phyloP scores from a whole-genome alignment of 1,140 invertebrate genomes.

The Gryon sp. region DNA sequence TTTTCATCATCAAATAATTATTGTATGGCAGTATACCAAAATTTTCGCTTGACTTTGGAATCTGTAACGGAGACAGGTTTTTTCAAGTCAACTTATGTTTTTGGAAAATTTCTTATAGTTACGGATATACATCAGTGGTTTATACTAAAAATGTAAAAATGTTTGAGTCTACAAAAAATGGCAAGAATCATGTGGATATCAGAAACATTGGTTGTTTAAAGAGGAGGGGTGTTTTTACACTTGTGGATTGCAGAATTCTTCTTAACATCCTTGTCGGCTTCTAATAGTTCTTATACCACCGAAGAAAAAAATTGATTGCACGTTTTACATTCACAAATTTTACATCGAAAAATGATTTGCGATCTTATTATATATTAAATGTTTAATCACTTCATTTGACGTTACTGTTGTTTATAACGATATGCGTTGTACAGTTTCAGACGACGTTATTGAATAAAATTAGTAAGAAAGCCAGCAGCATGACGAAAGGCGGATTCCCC shows the following conservation, averaged over 20 bases:
- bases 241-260: slow-evolving; percentile 7
- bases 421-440: slow-evolving; percentile 63
- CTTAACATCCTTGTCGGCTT: slow-evolving; percentile 2
- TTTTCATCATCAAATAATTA: slow-evolving; percentile 9
- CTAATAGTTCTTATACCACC: slow-evolving; percentile 10
- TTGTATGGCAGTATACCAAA: slow-evolving; percentile 26
- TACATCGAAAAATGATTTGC: slow-evolving; percentile 42
- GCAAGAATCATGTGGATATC: slow-evolving; percentile 13
- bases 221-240: slow-evolving; percentile 27
- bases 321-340: slow-evolving; percentile 35
- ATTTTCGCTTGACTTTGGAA: slow-evolving; percentile 12
- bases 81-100: slow-evolving; percentile 10
- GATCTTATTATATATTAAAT: slow-evolving; percentile 46
- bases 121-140: slow-evolving; percentile 29
- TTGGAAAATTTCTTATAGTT: slow-evolving; percentile 19
- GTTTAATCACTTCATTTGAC: slow-evolving; percentile 32
- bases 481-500: slow-evolving; percentile 78
- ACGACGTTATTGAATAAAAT: slow-evolving; percentile 76
- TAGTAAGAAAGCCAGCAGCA: slow-evolving; percentile 75
- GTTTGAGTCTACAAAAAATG: slow-evolving; percentile 39
- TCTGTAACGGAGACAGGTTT: slow-evolving; percentile 3
- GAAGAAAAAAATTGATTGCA: slow-evolving; percentile 20
- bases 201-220: slow-evolving; percentile 1
- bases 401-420: slow-evolving; percentile 38
- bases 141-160: slow-evolving; percentile 35